Evolutionary conservation across 2,888 invertebrate species (phyloP), one percentile per base, ranked within the genome.

Genomic region (Catocala sponsa): DNA sequence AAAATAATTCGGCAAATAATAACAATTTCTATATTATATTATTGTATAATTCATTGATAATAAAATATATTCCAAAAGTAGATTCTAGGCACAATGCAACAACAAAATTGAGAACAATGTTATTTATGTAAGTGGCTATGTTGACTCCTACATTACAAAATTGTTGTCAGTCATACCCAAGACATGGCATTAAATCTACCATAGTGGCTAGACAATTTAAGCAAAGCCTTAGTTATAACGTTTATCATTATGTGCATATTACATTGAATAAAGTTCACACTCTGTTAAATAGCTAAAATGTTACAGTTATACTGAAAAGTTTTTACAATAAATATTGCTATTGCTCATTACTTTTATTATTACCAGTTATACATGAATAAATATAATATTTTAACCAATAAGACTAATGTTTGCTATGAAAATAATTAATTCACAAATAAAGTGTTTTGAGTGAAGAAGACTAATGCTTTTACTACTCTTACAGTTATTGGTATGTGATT

Each of bases 401-500:
- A 59, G 59, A 57, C 55, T 63, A 67, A 59, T 63, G 62, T 50
- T 65, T 47, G 64, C 66, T 74, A 74, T 60, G 59, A 70, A 74
- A 74, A 70, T 70, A 72, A 63, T 74, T 71, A 72, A 63, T 73
- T 68, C 55, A 66, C 59, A 66, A 63, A 74, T 52, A 44, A 59
- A 51, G 49, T 69, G 55, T 55, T 55, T 60, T 59, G 35, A 41
- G 49, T 59, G 43, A 56, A 54, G 59, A 25, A 54, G 59, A 25
- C 55, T 68, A 70, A 76, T 59, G 56, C 68, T 65, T 55, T 68
- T 60, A 60, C 77, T 77, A 74, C 67, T 72, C 72, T 79, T 79
- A 81, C 54, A 70, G 69, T 72, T 76, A 82, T 65, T 81, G 76
- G 78, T 80, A 78, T 66, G 64, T 62, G 61, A 57, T 68, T 79